Conservation (phyloP, 2,888 invertebrate genomes). For the Fragum sueziense region DNA sequence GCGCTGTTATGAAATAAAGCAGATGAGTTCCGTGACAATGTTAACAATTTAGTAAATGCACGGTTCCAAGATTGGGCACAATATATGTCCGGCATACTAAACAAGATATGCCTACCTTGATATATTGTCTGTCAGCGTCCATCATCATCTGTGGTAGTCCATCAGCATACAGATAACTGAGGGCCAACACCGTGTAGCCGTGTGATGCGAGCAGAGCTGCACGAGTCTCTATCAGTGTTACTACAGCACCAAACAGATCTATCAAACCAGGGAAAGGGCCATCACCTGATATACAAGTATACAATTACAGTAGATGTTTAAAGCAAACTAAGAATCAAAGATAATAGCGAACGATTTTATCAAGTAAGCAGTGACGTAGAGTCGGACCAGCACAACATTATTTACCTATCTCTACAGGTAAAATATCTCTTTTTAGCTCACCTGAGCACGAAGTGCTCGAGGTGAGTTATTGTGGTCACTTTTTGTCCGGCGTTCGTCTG, state of each 20-base stretch:
- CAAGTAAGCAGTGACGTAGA: background rate
- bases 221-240: slow-evolving; percentile 50
- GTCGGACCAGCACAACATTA: no score
- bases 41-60: no score
- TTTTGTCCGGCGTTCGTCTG: no score
- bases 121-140: background rate
- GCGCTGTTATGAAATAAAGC: no score
- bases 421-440: no score
- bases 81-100: no score
- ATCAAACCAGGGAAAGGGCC: slow-evolving; percentile 55
- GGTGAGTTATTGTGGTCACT: no score
- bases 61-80: no score
- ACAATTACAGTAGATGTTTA: background rate
- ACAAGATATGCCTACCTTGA: no score
- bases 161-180: slow-evolving; percentile 37
- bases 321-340: background rate
- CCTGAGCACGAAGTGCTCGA: no score
- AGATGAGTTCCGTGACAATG: no score
- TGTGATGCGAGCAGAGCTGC: slow-evolving; percentile 53
- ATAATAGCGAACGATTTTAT: background rate
- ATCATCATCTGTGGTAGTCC: slow-evolving; percentile 30
- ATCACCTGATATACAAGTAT: slow-evolving; percentile 1
- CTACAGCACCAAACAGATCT: slow-evolving; percentile 53
- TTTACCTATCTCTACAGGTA: background rate
- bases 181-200: slow-evolving; percentile 44